phyloP scores from a whole-genome alignment of 1,140 invertebrate genomes.

The Rhagoletis pomonella region DNA sequence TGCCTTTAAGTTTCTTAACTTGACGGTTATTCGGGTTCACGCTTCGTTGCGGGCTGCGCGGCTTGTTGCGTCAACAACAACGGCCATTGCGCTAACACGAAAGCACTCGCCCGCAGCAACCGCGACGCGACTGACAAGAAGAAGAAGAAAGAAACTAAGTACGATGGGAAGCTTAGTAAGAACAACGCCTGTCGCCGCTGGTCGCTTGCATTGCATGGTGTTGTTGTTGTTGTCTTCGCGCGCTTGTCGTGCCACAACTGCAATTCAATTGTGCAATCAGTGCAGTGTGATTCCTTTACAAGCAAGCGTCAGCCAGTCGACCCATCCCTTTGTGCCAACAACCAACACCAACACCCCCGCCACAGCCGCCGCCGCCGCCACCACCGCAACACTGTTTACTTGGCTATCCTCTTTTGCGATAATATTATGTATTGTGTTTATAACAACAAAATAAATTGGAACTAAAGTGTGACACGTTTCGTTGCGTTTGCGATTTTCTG shows the following conservation, averaged over 20 bases:
- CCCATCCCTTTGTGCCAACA: background rate
- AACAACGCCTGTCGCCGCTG: background rate
- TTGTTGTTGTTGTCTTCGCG: background rate
- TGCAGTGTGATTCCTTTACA: slow-evolving; percentile 38
- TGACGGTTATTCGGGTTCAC: slow-evolving; percentile 48
- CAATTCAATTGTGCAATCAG: slow-evolving; percentile 51
- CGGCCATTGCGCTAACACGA: slow-evolving; percentile 22
- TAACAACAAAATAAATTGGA: slow-evolving; percentile 45
- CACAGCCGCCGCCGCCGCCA: background rate
- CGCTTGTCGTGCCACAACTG: slow-evolving; percentile 43
- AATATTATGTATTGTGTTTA: background rate
- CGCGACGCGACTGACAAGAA: background rate
- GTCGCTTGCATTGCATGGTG: background rate
- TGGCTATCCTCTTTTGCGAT: background rate
- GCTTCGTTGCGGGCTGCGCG: slow-evolving; percentile 17
- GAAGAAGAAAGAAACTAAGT: background rate
- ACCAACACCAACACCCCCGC: background rate
- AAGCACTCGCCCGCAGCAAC: slow-evolving; percentile 10
- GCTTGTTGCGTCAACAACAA: slow-evolving; percentile 45
- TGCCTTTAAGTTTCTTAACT: slow-evolving; percentile 15
- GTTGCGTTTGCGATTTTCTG: slow-evolving; percentile 20
- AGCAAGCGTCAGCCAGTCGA: background rate
- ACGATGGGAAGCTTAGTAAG: background rate
- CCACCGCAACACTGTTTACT: background rate
- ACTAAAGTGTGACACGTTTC: slow-evolving; percentile 31